Evolutionary conservation across 2,888 invertebrate species (phyloP), one percentile per base, ranked within the genome.

Genomic region (Agonopterix arenella): DNA sequence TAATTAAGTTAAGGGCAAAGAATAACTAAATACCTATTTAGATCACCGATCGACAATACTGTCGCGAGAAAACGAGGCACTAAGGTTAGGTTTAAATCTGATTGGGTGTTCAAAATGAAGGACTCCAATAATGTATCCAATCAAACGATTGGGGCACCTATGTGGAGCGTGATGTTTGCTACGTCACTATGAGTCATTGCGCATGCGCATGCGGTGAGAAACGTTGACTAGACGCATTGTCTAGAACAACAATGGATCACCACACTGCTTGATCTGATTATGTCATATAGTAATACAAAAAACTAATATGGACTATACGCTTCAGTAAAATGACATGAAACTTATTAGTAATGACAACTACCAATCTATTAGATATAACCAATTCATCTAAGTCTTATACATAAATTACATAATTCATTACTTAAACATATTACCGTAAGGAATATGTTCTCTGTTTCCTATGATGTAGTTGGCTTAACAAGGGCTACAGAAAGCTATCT

Each of bases 151-250:
- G 64, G 66, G 60, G 66, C 61, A 70, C 70, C 64, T 70, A 76
- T 72, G 71, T 70, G 71, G 70, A 67, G 68, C 70, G 70, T 74
- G 68, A 73, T 73, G 70, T 66, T 64, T 64, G 64, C 71, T 72
- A 76, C 74, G 76, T 80, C 76, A 79, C 67, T 64, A 60, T 84
- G 83, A 86, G 70, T 84, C 83, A 86, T 69, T 69, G 68, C 70
- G 67, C 71, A 70, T 69, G 68, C 70, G 67, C 71, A 70, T 69
- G 67, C 74, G 73, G 68, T 80, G 79, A 74, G 83, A 81, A 79
- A 73, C 73, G 64, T 80, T 71, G 73, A 71, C 77, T 76, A 84
- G 84, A 84, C 84, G 74, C 72, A 80, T 81, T 80, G 82, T 86
- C 80, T 82, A 80, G 28, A 28, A 28, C 77, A 81, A 81, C 81